phyloP scores from a whole-genome alignment of 2,113 vertebrate genomes.

The Eretmochelys imbricata region DNA sequence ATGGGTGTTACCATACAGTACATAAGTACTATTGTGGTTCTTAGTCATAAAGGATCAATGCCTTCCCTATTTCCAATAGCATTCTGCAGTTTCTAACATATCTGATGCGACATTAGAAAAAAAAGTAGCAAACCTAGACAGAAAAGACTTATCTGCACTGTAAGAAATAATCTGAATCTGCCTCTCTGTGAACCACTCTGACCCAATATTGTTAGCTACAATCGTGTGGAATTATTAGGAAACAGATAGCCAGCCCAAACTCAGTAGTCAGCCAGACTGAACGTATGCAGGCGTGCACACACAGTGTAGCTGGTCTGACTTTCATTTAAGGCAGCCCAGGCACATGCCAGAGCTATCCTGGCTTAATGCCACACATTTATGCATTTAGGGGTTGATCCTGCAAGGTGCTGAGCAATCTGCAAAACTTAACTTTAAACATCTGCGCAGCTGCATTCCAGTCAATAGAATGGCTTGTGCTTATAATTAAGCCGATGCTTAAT shows the following conservation, averaged over 20 bases:
- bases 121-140: neutral
- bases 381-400: neutral
- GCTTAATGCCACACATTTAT: neutral
- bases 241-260: neutral
- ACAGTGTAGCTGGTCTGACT: neutral
- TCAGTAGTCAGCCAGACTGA: neutral
- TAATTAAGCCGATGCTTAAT: neutral
- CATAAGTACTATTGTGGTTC: no score
- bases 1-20: no score
- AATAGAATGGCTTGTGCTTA: neutral
- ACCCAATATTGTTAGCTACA: neutral
- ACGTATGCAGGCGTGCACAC: rapidly evolving
- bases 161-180: neutral
- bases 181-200: neutral
- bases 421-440: neutral
- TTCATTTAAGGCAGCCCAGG: neutral
- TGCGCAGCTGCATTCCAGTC: neutral
- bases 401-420: neutral
- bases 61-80: neutral
- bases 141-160: neutral
- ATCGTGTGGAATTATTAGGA: neutral
- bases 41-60: neutral
- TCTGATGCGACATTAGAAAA: neutral
- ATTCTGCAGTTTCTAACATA: neutral
- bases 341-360: neutral